Evolutionary conservation across 1,140 invertebrate genomes (phyloP), one percentile per base, ranked within the genome.

Genomic region (Acromyrmex echinatior): DNA sequence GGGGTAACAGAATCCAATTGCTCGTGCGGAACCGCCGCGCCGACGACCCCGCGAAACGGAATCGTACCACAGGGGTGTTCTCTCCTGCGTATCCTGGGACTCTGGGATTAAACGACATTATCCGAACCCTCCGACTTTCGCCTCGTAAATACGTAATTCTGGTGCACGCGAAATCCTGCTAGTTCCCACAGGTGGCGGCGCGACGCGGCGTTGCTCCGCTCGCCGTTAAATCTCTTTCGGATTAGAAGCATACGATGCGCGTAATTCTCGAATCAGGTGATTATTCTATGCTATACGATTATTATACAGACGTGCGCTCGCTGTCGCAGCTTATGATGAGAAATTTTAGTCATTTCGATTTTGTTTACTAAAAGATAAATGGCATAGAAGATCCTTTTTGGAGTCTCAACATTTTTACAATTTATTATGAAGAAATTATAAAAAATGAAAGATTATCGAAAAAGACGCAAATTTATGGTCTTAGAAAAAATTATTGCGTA

Each of bases 61-160:
- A 90, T 86, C 79, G 85, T 60, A 49, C 77, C 66, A 51, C 60
- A 84, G 78, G 85, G 66, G 12, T 77, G 71, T 49, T 76, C 86
- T 84, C 73, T 73, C 70, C 80, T 85, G 84, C 85, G 78, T 81
- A 85, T 66, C 68, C 78, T 51, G 84, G 80, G 90, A 91, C 86
- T 88, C 35, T 87, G 91, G 91, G 91, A 92, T 93, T 94, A 93
- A 93, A 93, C 90, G 91, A 93, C 91, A 92, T 93, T 91, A 86
- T 74, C 85, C 86, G 87, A 89, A 84, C 88, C 90, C 89, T 90
- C 88, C 87, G 87, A 92, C 90, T 92, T 93, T 93, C 90, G 88
- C 90, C 92, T 91, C 92, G 92, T 93, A 94, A 94, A 94, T 93
- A 93, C 92, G 91, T 94, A 93, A 94, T 94, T 93, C 91, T 88